Base-by-base conservation (phyloP, 2,888 invertebrate species). In the Silvanus unidentatus region DNA sequence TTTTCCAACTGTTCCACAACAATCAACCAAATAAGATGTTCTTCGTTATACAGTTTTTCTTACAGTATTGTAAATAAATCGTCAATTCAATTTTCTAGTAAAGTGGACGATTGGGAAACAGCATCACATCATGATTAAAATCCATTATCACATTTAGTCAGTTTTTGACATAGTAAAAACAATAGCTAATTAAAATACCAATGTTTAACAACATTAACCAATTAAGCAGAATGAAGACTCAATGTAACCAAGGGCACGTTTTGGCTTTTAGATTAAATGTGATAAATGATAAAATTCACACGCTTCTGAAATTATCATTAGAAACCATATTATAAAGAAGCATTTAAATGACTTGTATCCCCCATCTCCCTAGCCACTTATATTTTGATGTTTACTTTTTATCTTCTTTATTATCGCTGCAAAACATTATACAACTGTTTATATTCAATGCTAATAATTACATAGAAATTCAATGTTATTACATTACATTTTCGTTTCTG, bases 21-120 rank as follows among this genome's bases (percentile, higher is more conserved):
- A 54, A 51, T 55, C 54, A 52, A 48, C 45, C 53, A 48, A 51
- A 54, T 55, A 52, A 48, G 47, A 47, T 41, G 49, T 38, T 45
- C 38, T 42, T 39, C 40, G 35, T 22, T 22, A 22, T 22, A 8
- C 22, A 3, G 22, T 22, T 5, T 22, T 22, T 3, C 22, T 22
- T 22, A 22, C 8, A 8, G 8, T 22, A 22, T 22, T 22, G 22
- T 22, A 22, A 22, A 22, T 22, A 22, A 22, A 22, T 5, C 8
- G 22, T 22, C 3, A 22, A 22, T 5, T 22, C 22, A 22, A 22
- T 22, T 22, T 22, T 22, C 4, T 22, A 22, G 3, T 22, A 22
- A 22, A 22, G 8, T 8, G 22, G 8, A 22, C 22, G 22, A 22
- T 22, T 22, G 22, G 3, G 22, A 5, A 8, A 22, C 8, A 8